Percentiles rank a stretch among this genome's conserved stretches.
These are phyloP conservation scores for Vulpes lagopus DNA, from an alignment of 2,113 vertebrate species.

Conservation along the genomic window DNA sequence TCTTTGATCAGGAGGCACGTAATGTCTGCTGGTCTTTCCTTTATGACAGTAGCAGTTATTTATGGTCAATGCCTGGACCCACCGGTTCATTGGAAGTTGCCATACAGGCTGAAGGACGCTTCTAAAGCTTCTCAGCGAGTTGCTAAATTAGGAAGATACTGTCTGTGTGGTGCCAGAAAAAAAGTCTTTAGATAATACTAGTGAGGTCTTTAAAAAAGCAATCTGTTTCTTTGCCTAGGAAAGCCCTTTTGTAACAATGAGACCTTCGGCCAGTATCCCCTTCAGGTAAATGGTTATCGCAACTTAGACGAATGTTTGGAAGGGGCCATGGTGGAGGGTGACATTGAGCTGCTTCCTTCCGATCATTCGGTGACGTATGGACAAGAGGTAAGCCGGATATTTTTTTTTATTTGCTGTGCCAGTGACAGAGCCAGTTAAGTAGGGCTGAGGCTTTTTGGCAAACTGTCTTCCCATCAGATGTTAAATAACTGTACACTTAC, in stretches of 20 bases:
- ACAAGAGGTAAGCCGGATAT: constrained; percentile 91
- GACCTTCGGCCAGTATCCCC: constrained; percentile 98
- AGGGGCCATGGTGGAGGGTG: constrained; percentile 96
- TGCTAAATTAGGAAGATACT: not conserved
- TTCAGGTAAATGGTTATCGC: constrained; percentile 97
- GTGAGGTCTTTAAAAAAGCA: not conserved
- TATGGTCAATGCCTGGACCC: too few species aligned
- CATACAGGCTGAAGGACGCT: not conserved
- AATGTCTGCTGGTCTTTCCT: not conserved
- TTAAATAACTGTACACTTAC: not conserved
- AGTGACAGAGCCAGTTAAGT: not conserved
- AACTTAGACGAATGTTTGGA: constrained; percentile 97
- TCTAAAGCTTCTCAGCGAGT: not conserved
- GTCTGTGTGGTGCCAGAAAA: not conserved
- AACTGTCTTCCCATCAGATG: not conserved
- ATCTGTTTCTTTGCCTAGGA: constrained; percentile 85
- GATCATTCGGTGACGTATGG: constrained; percentile 89
- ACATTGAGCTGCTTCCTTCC: constrained; percentile 91
- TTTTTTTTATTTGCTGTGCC: constrained; percentile 51
- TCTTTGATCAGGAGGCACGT: not conserved
- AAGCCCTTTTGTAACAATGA: constrained; percentile 95
- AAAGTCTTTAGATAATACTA: not conserved
- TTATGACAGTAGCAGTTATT: not conserved
- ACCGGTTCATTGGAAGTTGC: too few species aligned
- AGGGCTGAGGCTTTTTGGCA: not conserved